Base-by-base conservation (phyloP, 2,113 vertebrate genomes). In the Dromas ardeola region DNA sequence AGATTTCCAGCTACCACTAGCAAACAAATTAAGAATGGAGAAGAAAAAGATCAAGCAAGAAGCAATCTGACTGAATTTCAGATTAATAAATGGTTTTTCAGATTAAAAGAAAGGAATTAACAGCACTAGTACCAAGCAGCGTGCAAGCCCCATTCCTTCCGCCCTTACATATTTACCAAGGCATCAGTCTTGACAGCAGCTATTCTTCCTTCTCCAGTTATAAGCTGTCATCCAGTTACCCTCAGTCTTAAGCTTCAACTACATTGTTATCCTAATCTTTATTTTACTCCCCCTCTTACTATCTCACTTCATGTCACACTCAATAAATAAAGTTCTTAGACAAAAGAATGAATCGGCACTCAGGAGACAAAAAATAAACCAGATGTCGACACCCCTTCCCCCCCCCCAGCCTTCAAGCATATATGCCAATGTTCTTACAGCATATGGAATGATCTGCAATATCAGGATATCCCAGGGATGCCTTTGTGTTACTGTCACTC, bases 351-450 rank as follows among this genome's bases (percentile, higher is more conserved):
- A 77, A 52, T 56, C 26, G 6, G 36, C 53, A 47, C 23, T 86
- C 36, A 11, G 14, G 23, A 72, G 25, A 19, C 18, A 73, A 84
- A 81, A 61, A n/a, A 6, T 2, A 7, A 70, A 11, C 23, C 47
- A 73, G 50, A 66, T 21, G 49, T 65, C 0, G 0, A 80, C 59
- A 43, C 26, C 21, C 20, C 47, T 47, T 11, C 18, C 10, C 47
- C 21, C 21, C 59, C 8, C 13, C 18, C 20, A 15, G 14, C 17
- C 49, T 77, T 88, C 34, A 73, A 27, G 18, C 21, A 61, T 5
- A 81, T 29, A 40, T 1, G 4, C 11, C 15, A 32, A 8, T n/a
- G 10, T 59, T 84, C 19, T 50, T 86, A 38, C 6, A 40, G n/a
- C 65, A 30, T 30, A 27, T 6, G 4, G 42, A 86, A 49, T 18